Evolutionary conservation across 2,888 invertebrate genomes (phyloP), one percentile per base, ranked within the genome.

Genomic region (Amaurobius ferox): DNA sequence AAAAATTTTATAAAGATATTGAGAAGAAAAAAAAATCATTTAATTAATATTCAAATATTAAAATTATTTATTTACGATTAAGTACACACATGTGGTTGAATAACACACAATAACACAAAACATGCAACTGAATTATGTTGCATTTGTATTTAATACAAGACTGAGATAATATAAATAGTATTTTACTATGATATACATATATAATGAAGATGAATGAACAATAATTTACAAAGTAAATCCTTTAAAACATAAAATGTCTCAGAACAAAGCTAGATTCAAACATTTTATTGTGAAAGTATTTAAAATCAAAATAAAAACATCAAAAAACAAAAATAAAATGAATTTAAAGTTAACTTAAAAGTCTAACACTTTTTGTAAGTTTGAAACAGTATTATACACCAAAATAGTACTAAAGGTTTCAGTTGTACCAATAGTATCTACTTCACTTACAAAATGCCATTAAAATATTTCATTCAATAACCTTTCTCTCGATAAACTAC

Each of bases 81-180:
- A 44, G 44, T 44, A 44, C 44, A 35, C 9, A n/a, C n/a, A 35
- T 35, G 35, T 35, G 35, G 44, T 13, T 13, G 44, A 44, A 16
- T 7, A 44, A 44, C 2, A 16, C 9, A 44, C 9, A 16, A 16
- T 16, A 44, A 44, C 6, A 16, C 9, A 44, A 44, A 44, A 16
- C 6, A 7, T 2, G 2, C 9, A 44, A 16, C 9, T 16, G 9
- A 16, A 16, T 16, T 44, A 44, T 44, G 44, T 44, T 13, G 16
- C 44, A 44, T 62, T 72, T 66, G 48, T 67, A 66, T 72, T 72
- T 35, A 72, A 72, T 72, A 67, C 39, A 70, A 78, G 70, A 48
- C 61, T 30, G n/a, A 55, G 26, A 61, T 26, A 68, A 67, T 67
- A 76, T 32, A 32, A 55, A 35, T 55, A 40, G 30, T 68, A 68